A percentile compares a stretch with the other conserved stretches of the same genome.
These are phyloP conservation scores for Gobius niger DNA, from an alignment of 2,113 vertebrate species.

Conservation along the genomic window DNA sequence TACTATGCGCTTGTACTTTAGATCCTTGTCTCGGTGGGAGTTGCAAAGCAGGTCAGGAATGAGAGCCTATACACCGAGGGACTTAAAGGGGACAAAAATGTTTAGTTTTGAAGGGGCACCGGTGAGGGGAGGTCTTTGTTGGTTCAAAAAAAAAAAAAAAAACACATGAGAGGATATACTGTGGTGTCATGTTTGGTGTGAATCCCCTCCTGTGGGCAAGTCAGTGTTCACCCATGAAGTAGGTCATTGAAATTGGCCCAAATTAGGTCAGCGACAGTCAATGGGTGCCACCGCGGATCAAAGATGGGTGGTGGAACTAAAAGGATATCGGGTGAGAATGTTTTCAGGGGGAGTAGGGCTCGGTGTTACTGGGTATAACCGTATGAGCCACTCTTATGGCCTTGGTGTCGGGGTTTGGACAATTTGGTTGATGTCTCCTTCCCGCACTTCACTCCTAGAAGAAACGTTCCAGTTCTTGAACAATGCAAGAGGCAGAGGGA, in stretches of 20 bases:
- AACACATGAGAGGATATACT: conserved; percentile 14
- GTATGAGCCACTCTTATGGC: too few species aligned
- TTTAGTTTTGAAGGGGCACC: background rate
- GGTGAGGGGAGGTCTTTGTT: conserved; percentile 40
- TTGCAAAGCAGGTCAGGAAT: background rate
- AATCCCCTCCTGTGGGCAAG: conserved; percentile 67
- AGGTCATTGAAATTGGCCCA: conserved; percentile 78
- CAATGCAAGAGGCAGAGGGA: too few species aligned
- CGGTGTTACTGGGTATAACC: too few species aligned
- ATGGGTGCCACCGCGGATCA: conserved; percentile 60
- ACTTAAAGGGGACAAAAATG: background rate
- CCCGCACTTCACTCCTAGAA: too few species aligned
- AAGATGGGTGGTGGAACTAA: conserved; percentile 7
- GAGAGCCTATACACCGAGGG: background rate
- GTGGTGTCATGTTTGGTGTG: conserved; percentile 31
- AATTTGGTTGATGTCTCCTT: too few species aligned
- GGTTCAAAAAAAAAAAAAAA: conserved; percentile 16
- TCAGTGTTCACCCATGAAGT: conserved; percentile 74
- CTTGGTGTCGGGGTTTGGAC: too few species aligned
- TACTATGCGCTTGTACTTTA: conserved; percentile 28
- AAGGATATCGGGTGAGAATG: background rate
- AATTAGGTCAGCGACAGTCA: conserved; percentile 78
- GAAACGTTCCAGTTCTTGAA: too few species aligned
- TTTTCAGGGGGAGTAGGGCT: background rate
- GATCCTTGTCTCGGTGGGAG: conserved; percentile 35